Base-by-base conservation (phyloP, 2,113 vertebrate genomes). In the Acinonyx jubatus region DNA sequence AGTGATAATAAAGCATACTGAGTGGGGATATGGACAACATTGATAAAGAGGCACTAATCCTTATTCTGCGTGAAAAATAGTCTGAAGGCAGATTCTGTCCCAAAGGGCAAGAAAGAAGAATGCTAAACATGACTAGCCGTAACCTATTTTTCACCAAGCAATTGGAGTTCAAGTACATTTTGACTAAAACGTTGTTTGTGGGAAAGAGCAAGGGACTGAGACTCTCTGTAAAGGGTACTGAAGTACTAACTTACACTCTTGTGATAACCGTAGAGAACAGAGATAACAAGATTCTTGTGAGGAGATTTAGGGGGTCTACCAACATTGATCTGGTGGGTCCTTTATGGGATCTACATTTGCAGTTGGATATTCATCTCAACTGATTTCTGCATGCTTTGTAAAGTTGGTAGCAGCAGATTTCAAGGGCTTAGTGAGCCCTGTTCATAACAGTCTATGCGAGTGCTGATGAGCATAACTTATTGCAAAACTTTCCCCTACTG, bases 41-140 rank as follows among this genome's bases (percentile, higher is more conserved):
- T 86, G 97, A 98, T 97, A 97, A 98, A 98, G 71, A 97, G 76
- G 69, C 90, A 91, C 83, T 97, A 97, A 98, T 98, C 92, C 94
- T 98, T 97, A 97, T 68, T 61, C 36, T 95, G 86, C 79, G 2
- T 73, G 91, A 98, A 98, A 98, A 98, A 96, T 85, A 92, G 90
- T 93, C 84, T 78, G 31, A 97, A 98, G 97, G 93, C 48, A 96
- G 95, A 97, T 95, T 97, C 82, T 90, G 36, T 92, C 94, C 87
- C 92, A 86, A 87, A 91, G 66, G 97, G 33, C 36, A 74, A 95
- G 97, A 90, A 4, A 90, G 76, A 97, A 94, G 82, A 97, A 57
- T 66, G 71, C 48, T 82, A 93, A 96, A 96, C 38, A 74, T 50
- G 90, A 93, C 91, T 66, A 86, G 50, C 41, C 97, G 90, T 98